Conservation (phyloP, 2,113 vertebrate genomes). For the Toxotes chatareus region DNA sequence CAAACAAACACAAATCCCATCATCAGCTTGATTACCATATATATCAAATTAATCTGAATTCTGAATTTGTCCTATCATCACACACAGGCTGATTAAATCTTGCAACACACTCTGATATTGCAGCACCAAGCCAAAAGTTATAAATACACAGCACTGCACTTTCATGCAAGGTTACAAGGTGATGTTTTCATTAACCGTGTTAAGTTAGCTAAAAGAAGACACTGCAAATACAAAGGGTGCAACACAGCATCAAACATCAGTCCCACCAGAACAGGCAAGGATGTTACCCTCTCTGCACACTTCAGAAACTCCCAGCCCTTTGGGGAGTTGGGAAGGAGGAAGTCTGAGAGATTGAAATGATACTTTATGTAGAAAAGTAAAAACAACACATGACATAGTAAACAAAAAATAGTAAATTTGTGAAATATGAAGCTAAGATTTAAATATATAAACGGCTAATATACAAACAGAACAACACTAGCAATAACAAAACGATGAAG, state of each 20-base stretch:
- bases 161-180: constrained; percentile 39
- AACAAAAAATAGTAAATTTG: background rate
- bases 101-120: too few relatives aligned
- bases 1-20: too few relatives aligned
- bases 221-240: constrained; percentile 29
- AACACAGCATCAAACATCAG: constrained; percentile 25
- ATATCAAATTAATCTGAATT: too few relatives aligned
- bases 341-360: constrained; percentile 37
- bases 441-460: background rate
- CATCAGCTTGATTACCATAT: too few relatives aligned
- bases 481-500: background rate
- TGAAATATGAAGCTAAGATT: background rate
- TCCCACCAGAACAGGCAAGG: constrained; percentile 1
- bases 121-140: background rate
- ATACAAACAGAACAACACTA: background rate
- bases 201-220: constrained; percentile 1
- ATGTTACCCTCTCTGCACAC: constrained; percentile 50
- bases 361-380: background rate
- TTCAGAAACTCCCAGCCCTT: constrained; percentile 25
- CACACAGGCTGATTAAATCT: background rate
- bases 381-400: background rate
- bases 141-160: background rate
- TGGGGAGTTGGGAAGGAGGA: background rate
- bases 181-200: background rate
- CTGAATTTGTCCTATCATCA: too few relatives aligned